Evolutionary conservation across 2,888 invertebrate species (phyloP), one percentile per base, ranked within the genome.

Genomic region (Toxonevra muliebris): DNA sequence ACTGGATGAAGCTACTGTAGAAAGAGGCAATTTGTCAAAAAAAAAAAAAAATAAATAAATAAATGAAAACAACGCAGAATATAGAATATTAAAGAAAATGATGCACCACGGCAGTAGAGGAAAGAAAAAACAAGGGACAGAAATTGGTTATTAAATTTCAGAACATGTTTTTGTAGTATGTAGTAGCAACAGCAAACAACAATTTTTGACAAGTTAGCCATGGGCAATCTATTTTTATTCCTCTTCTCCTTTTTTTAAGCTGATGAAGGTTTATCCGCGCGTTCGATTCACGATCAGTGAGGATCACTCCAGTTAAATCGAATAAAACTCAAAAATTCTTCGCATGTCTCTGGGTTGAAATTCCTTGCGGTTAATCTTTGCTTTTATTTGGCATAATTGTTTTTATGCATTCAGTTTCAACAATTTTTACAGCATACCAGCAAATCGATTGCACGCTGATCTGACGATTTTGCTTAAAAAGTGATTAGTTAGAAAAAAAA

Each of bases 1-100:
- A 82, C 83, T 82, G 78, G 82, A 79, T 75, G 82, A 70, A 71
- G 82, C 82, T 82, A 82, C 82, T 80, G 82, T 82, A 61, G 71
- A 66, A 69, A 61, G 73, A 65, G 63, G 63, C 20, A 60, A 40
- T 45, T 50, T 17, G 50, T 61, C 45, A 45, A 50, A 30, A 30
- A 30, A 30, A 30, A 30, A 30, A 30, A 30, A 30, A 30, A 30
- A 55, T 61, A 45, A 66, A 53, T 53, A 40, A 53, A 30, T 4
- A 30, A 30, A 30, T 7, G 7, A 30, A 2, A 61, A 53, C 58
- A 50, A 55, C 48, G 50, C 57, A 64, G 64, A 64, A 64, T 64
- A 64, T 57, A 64, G 40, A 15, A 17, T 40, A 41, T 52, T 50
- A 50, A 65, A 57, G 58, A 7, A 57, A 13, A 65, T 65, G 59